Percentiles rank a stretch among this genome's conserved stretches.
phyloP scores from a whole-genome alignment of 2,888 invertebrate genomes.

The Selenia dentaria region DNA sequence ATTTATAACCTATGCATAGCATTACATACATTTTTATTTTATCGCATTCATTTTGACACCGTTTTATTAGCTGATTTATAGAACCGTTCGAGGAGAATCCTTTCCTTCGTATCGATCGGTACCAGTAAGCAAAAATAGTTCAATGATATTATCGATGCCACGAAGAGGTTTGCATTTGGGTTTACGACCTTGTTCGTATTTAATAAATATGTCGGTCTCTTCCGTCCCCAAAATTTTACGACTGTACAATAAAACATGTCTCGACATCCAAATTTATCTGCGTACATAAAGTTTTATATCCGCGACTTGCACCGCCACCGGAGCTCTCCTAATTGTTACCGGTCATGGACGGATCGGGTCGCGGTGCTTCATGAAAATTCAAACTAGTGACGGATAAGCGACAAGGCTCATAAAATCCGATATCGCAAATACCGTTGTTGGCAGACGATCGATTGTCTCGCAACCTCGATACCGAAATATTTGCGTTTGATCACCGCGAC shows the following conservation, averaged over 20 bases:
- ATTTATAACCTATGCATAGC: slow-evolving; percentile 22
- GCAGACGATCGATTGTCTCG: slow-evolving; percentile 40
- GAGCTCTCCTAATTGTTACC: slow-evolving; percentile 78
- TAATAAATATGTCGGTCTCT: slow-evolving; percentile 83
- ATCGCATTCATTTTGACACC: background rate
- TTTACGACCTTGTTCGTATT: slow-evolving; percentile 83
- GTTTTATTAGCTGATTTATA: slow-evolving; percentile 3
- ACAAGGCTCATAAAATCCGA: slow-evolving; percentile 46
- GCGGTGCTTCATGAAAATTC: slow-evolving; percentile 54
- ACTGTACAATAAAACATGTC: slow-evolving; percentile 82
- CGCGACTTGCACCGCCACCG: slow-evolving; percentile 71
- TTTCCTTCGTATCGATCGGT: slow-evolving; percentile 33
- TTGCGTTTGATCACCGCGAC: slow-evolving; percentile 25
- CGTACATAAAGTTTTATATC: slow-evolving; percentile 84
- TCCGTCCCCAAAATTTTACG: slow-evolving; percentile 82
- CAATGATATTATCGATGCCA: slow-evolving; percentile 71
- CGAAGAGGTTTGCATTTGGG: slow-evolving; percentile 76
- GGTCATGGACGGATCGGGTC: slow-evolving; percentile 72
- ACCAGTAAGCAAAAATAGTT: slow-evolving; percentile 62
- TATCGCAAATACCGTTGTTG: slow-evolving; percentile 40
- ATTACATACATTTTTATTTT: slow-evolving; percentile 3
- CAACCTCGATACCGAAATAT: slow-evolving; percentile 30
- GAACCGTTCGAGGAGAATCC: background rate
- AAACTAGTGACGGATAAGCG: slow-evolving; percentile 51
- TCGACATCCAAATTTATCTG: slow-evolving; percentile 83